Conservation (phyloP, 92 coral and sea anemone genomes). For the Virgularia gustaviana region DNA sequence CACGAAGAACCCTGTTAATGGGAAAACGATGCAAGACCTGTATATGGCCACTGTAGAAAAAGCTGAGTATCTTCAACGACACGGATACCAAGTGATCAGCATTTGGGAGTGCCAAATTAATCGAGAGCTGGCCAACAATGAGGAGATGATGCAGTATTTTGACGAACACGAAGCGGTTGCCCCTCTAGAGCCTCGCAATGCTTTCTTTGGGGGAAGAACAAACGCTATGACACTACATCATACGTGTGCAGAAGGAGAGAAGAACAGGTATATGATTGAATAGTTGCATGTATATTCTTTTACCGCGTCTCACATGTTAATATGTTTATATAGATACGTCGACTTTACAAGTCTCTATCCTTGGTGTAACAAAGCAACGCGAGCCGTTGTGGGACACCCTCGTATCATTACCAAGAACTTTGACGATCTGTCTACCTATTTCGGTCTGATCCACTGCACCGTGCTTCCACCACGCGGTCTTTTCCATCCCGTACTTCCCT, state of each 20-base stretch:
- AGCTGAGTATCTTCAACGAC: too few relatives aligned
- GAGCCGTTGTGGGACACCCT: slow-evolving; percentile 26
- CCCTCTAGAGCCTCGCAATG: slow-evolving; percentile 23
- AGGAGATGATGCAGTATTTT: slow-evolving; percentile 5
- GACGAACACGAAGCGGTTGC: slow-evolving; percentile 16
- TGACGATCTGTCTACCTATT: slow-evolving; percentile 10
- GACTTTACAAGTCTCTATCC: too few relatives aligned
- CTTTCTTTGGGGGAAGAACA: slow-evolving; percentile 5
- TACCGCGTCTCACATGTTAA: neutral
- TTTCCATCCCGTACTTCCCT: slow-evolving; percentile 16
- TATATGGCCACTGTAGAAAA: too few relatives aligned
- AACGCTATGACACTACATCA: neutral
- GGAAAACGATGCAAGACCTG: too few relatives aligned
- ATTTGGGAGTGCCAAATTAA: neutral
- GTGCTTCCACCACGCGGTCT: slow-evolving; percentile 28
- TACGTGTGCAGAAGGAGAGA: slow-evolving; percentile 1
- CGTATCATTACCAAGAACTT: slow-evolving; percentile 21
- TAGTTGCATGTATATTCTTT: neutral
- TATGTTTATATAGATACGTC: slow-evolving; percentile 1
- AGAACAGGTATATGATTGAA: neutral
- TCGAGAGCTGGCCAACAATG: neutral
- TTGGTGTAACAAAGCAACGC: slow-evolving; percentile 6
- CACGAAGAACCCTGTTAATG: too few relatives aligned
- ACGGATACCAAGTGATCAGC: too few relatives aligned
- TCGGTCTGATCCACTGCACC: slow-evolving; percentile 9